phyloP scores from a whole-genome alignment of 2,888 invertebrate genomes.

The Ceraclea dissimilis region DNA sequence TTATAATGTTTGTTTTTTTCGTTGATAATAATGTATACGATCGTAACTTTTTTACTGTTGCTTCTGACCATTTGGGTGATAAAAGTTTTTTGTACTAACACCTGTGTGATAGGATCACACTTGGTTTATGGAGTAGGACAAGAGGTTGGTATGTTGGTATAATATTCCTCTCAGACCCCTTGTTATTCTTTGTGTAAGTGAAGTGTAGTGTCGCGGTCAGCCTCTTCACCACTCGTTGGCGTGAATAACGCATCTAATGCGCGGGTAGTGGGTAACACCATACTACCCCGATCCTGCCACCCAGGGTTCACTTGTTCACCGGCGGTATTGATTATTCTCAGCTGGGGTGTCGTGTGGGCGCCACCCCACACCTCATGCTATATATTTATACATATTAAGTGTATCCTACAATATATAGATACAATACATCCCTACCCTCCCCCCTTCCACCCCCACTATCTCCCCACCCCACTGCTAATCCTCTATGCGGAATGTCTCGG shows the following conservation, averaged over 20 bases:
- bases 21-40: too few species aligned
- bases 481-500: constrained; percentile 20
- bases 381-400: constrained; percentile 13
- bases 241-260: constrained; percentile 28
- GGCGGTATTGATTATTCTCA: constrained; percentile 24
- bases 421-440: background rate
- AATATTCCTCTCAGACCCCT: background rate
- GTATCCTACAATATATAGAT: background rate
- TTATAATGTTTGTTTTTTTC: too few species aligned
- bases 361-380: constrained; percentile 13
- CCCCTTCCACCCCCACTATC: constrained; percentile 12
- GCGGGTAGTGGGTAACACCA: constrained; percentile 30
- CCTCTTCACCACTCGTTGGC: constrained; percentile 20
- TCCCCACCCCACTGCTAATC: constrained; percentile 17
- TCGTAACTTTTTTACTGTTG: too few species aligned
- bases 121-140: too few species aligned
- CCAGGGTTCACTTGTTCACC: constrained; percentile 18
- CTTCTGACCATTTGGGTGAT: too few species aligned
- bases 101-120: too few species aligned
- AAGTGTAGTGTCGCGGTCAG: constrained; percentile 10
- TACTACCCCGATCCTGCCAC: constrained; percentile 25
- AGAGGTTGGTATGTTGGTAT: too few species aligned
- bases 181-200: background rate
- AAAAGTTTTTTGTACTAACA: too few species aligned
- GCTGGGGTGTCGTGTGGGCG: constrained; percentile 9